Conservation (phyloP, 2,797 vertebrate genomes). For the Pipistrellus kuhlii region DNA sequence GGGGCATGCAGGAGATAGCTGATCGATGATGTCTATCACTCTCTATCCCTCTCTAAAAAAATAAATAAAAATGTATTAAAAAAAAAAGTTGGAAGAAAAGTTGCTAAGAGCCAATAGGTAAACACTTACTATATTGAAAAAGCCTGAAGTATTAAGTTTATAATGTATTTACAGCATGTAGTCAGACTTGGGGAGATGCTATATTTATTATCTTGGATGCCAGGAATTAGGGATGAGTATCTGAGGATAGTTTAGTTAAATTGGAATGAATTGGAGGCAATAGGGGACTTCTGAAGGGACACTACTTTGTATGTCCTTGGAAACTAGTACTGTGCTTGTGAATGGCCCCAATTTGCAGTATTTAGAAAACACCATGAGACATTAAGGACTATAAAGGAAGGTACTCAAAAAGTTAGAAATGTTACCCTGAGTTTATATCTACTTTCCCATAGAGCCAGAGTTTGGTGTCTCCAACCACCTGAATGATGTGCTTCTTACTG, state of each 20-base stretch:
- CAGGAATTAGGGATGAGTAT: conserved; percentile 48
- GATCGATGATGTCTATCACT: too few species aligned
- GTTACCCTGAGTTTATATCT: background rate
- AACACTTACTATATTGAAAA: conserved; percentile 41
- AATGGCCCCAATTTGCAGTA: conserved; percentile 47
- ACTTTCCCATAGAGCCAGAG: conserved; percentile 3
- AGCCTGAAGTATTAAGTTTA: background rate
- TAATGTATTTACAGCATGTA: conserved; percentile 20
- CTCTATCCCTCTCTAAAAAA: too few species aligned
- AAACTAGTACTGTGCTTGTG: conserved; percentile 41
- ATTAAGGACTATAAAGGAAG: conserved; percentile 35
- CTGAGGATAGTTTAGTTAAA: conserved; percentile 27
- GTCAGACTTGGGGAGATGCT: conserved; percentile 4
- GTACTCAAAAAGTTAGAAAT: conserved; percentile 10
- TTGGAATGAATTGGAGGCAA: conserved; percentile 16
- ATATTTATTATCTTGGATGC: background rate
- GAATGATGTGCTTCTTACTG: background rate
- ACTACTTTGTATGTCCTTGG: background rate
- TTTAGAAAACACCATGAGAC: background rate
- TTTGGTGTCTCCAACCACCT: background rate
- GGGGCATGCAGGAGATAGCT: background rate
- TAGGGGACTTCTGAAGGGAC: background rate
- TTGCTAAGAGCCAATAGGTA: conserved; percentile 27
- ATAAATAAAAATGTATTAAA: too few species aligned
- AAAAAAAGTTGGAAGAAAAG: background rate